Evolutionary conservation across 2,113 vertebrate species (phyloP), one percentile per base, ranked within the genome.

Genomic region (Loxodonta africana): DNA sequence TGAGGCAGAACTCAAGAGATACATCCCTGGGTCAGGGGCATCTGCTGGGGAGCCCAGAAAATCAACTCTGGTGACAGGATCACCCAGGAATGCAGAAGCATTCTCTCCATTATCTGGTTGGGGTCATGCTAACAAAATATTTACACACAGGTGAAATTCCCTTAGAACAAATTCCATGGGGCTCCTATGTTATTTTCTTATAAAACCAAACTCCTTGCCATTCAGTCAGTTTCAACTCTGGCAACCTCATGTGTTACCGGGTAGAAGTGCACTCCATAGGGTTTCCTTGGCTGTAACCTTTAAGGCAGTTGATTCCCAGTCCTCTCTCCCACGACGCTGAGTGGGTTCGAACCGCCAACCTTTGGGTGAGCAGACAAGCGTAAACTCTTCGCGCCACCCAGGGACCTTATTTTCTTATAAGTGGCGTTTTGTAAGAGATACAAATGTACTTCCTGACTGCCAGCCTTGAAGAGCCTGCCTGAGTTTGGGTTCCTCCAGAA

Each of bases 401-500:
- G 4, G 71, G 37, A 20, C n/a, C 18, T 71, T 65, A 28, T 78
- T 90, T 88, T 94, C 41, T 48, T 86, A 10, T 60, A 74, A 86
- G 67, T 94, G 83, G 30, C 23, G 25, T 62, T 96, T 73, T 62
- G 82, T 46, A 93, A 94, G 84, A 2, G 8, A 92, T 65, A 41
- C 84, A 91, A 83, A 84, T 30, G 73, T 33, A 85, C 28, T 94
- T 94, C 41, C 73, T 80, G 81, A 65, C 33, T 71, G 12, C 51
- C 63, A 83, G 71, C 80, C 41, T 95, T 51, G 2, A 48, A 94
- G 63, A 87, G 26, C 46, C 53, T 80, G 71, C 28, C 30, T 82
- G 67, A 77, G 67, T 80, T 89, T 77, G 60, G 41, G 41, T 90
- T 91, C 92, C 62, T 95, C 57, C n/a, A 95, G 51, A 95, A 82